These are phyloP conservation scores for Pseudomyrmex concolor DNA, from an alignment of 1,140 invertebrate species.

Conservation along the genomic window DNA sequence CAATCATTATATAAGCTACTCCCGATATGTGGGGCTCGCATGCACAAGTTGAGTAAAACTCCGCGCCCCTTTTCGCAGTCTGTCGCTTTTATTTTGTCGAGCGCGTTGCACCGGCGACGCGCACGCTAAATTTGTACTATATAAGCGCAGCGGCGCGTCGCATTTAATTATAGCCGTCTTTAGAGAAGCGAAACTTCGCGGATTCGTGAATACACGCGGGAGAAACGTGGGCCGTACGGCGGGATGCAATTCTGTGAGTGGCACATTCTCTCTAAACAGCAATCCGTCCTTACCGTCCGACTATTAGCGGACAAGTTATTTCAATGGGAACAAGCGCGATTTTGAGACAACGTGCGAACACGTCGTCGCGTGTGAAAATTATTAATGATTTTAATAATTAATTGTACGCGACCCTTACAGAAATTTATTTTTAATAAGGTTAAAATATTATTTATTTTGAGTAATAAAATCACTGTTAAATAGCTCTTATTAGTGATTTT, in stretches of 20 bases:
- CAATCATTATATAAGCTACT: slow-evolving; percentile 54
- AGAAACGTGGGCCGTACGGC: slow-evolving; percentile 45
- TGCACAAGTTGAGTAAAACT: slow-evolving; percentile 44
- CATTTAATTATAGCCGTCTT: slow-evolving; percentile 70
- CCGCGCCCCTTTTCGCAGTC: slow-evolving; percentile 7
- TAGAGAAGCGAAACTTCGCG: slow-evolving; percentile 61
- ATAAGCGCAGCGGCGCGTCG: slow-evolving; percentile 63
- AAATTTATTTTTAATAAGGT: too few species aligned
- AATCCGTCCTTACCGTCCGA: slow-evolving; percentile 18
- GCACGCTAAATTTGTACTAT: slow-evolving; percentile 61
- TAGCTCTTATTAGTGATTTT: too few species aligned
- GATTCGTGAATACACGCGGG: slow-evolving; percentile 58
- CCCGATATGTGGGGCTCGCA: slow-evolving; percentile 47
- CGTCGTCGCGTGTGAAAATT: too few species aligned
- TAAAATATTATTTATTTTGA: too few species aligned
- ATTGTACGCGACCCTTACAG: too few species aligned
- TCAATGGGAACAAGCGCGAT: too few species aligned
- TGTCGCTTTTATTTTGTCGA: slow-evolving; percentile 53
- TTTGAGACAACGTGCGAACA: too few species aligned
- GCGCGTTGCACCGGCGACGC: slow-evolving; percentile 46
- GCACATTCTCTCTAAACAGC: slow-evolving; percentile 19
- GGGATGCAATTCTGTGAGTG: slow-evolving; percentile 14
- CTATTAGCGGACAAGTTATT: neutral
- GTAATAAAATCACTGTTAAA: too few species aligned
- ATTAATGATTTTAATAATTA: too few species aligned